phyloP scores from a whole-genome alignment of 2,888 invertebrate species.

The Ypsolopha sequella region DNA sequence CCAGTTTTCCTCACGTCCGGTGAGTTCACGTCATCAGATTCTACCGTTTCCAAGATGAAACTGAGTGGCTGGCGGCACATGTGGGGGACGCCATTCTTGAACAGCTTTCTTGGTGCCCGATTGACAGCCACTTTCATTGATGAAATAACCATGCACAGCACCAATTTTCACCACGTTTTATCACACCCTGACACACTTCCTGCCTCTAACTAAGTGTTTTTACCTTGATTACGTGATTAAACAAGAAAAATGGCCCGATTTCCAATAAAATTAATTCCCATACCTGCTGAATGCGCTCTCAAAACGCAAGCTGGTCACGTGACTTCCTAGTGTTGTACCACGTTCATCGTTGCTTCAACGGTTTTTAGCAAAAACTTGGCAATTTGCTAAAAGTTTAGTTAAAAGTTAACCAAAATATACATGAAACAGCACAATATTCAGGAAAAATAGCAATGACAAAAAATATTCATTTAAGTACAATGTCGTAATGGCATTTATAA shows the following conservation, averaged over 20 bases:
- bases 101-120: slow-evolving; percentile 74
- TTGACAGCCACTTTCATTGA: slow-evolving; percentile 66
- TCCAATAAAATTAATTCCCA: slow-evolving; percentile 63
- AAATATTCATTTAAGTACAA: background rate
- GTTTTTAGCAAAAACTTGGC: background rate
- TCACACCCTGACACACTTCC: slow-evolving; percentile 45
- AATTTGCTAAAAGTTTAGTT: no score
- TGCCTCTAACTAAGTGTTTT: slow-evolving; percentile 26
- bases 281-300: slow-evolving; percentile 79
- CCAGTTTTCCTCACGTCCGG: slow-evolving; percentile 33
- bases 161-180: slow-evolving; percentile 36
- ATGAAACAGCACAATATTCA: background rate
- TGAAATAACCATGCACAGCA: slow-evolving; percentile 52
- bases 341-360: background rate
- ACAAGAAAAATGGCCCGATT: slow-evolving; percentile 49
- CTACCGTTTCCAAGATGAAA: slow-evolving; percentile 47
- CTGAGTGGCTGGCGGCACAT: slow-evolving; percentile 69
- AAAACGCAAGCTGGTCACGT: slow-evolving; percentile 79
- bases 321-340: slow-evolving; percentile 58
- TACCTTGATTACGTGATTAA: slow-evolving; percentile 51
- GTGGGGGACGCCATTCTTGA: slow-evolving; percentile 83
- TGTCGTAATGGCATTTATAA: no score
- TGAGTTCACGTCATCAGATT: slow-evolving; percentile 53
- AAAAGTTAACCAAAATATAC: background rate
- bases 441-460: background rate